These are phyloP conservation scores for Coptotermes formosanus DNA, from an alignment of 1,140 invertebrate species.

Conservation along the genomic window DNA sequence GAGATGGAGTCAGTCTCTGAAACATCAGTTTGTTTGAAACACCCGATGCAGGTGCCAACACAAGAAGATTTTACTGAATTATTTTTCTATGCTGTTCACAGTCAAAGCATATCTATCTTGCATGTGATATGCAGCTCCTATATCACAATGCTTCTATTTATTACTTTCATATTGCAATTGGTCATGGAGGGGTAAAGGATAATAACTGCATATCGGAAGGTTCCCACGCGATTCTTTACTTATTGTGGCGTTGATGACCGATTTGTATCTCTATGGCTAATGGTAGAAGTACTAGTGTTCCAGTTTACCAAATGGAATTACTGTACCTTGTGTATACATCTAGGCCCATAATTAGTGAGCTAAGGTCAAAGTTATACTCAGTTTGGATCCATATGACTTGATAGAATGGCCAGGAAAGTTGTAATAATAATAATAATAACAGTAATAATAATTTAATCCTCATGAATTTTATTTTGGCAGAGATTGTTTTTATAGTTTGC, in stretches of 20 bases:
- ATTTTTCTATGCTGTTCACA: not conserved
- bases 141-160: not conserved
- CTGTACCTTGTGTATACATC: not conserved
- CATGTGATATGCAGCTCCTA: not conserved
- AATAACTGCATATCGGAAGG: not conserved
- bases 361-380: not conserved
- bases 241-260: not conserved
- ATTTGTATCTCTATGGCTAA: not conserved
- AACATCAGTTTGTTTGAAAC: too few species aligned
- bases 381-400: not conserved
- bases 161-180: not conserved
- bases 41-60: too few species aligned
- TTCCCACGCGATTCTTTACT: not conserved
- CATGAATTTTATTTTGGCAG: conserved; percentile 12
- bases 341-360: not conserved
- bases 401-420: not conserved
- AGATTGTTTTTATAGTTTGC: not conserved
- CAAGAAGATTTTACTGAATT: too few species aligned
- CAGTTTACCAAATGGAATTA: not conserved
- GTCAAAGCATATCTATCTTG: not conserved
- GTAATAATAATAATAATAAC: not conserved
- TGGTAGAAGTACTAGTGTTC: not conserved
- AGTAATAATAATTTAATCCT: not conserved
- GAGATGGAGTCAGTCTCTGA: too few species aligned
- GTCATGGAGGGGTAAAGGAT: not conserved